These are phyloP conservation scores for Crematogaster levior DNA, from an alignment of 2,888 invertebrate species.

Conservation along the genomic window DNA sequence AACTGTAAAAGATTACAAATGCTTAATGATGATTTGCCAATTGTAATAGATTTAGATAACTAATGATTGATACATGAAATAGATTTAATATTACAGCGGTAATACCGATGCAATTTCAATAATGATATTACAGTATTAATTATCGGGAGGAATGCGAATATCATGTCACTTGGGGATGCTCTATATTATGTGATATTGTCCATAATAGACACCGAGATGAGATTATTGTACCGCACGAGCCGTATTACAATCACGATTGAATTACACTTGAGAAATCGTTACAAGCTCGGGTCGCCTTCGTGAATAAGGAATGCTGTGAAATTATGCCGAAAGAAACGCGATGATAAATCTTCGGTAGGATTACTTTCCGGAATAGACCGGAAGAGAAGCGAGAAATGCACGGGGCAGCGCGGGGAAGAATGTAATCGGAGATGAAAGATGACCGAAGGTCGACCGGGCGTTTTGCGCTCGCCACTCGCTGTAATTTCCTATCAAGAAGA, in stretches of 20 bases:
- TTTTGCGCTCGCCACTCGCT: conserved; percentile 27
- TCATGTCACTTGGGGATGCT: conserved; percentile 23
- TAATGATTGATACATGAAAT: neutral
- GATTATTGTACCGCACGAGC: conserved; percentile 63
- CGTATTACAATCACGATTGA: conserved; percentile 64
- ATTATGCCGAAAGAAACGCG: conserved; percentile 26
- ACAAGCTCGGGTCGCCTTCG: conserved; percentile 42
- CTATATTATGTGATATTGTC: conserved; percentile 34
- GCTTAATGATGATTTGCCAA: neutral
- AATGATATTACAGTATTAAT: conserved; percentile 21
- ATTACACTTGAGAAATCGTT: conserved; percentile 57
- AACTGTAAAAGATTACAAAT: conserved; percentile 17
- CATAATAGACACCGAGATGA: conserved; percentile 65
- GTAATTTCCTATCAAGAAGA: conserved; percentile 27
- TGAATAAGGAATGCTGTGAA: neutral
- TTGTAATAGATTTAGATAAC: conserved; percentile 1
- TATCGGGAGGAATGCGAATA: conserved; percentile 34
- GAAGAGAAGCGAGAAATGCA: conserved; percentile 25
- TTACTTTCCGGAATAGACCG: conserved; percentile 39
- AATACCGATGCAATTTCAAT: neutral
- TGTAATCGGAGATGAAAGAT: conserved; percentile 52
- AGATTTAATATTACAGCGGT: conserved; percentile 12
- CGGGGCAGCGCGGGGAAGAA: neutral
- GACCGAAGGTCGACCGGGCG: conserved; percentile 25
- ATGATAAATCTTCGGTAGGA: conserved; percentile 26